Evolutionary conservation across 2,113 vertebrate species (phyloP), one percentile per base, ranked within the genome.

Genomic region (Paraplagusia blochii): DNA sequence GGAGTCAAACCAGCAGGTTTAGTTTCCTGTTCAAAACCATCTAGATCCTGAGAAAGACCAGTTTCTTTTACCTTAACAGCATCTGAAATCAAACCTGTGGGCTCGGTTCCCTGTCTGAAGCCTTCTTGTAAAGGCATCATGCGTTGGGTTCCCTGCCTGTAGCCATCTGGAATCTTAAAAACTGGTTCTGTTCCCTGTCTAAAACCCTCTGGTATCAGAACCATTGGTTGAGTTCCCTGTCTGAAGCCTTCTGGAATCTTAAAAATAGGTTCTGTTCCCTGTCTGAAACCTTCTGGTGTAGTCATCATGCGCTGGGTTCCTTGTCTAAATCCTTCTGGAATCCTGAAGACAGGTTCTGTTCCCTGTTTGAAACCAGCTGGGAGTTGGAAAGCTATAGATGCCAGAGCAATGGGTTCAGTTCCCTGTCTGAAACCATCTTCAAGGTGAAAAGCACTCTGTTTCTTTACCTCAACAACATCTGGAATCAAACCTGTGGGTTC

Each of bases 231-330:
- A 0, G 61, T 80, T 48, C 71, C 78, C 58, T 69, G 72, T 1
- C 54, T 83, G 0, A 81, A 81, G 1, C 54, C 64, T 2, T 56
- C 52, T 18, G 34, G 16, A 1, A 73, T 0, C 0, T 53, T 17
- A n/a, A 3, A 44, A 2, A 0, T 15, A 13, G 45, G 76, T 50
- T 83, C 74, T 0, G 72, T 81, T 43, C 69, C 81, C 56, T 80
- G 81, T 5, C 66, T 78, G 1, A 74, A 81, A 8, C 69, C 75
- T 0, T 51, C 63, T 14, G 66, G 43, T 19, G 74, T 38, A 0
- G 8, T 1, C 1, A 2, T 1, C 0, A 12, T 0, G 2, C 54
- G 58, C 46, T 81, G 53, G 0, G 66, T 71, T 35, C 65, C 77
- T 52, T 77, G 74, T 17, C 66, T 74, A 0, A 65, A 77, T 6